Conservation (phyloP, 64 coral and sea anemone species). For the Stichodactyla mertensii region DNA sequence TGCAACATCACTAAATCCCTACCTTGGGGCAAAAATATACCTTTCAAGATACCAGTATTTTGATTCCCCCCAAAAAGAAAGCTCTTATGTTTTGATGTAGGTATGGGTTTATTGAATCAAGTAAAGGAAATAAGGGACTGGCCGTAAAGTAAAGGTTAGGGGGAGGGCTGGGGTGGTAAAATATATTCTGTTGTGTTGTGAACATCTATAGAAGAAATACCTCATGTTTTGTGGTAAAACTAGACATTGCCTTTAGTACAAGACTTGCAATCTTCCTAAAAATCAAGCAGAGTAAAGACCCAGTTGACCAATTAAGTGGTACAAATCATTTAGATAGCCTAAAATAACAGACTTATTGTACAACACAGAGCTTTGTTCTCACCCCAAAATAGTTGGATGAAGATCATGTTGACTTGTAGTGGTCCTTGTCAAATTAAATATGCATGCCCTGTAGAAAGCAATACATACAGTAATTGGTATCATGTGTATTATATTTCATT, state of each 20-base stretch:
- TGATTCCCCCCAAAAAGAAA: no score
- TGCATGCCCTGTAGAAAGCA: conserved; percentile 51
- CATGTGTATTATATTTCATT: background rate
- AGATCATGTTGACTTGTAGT: conserved; percentile 8
- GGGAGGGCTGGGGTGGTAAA: no score
- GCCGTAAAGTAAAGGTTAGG: no score
- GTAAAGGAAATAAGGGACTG: no score
- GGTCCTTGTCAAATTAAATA: conserved; percentile 62
- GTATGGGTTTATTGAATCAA: no score
- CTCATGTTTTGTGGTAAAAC: conserved; percentile 55
- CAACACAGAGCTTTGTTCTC: background rate
- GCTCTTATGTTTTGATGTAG: no score
- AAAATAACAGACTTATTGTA: background rate
- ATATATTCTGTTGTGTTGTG: no score
- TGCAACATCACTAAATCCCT: no score
- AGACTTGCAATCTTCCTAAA: conserved; percentile 73
- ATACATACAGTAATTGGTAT: background rate
- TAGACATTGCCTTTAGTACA: conserved; percentile 52
- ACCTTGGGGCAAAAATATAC: no score
- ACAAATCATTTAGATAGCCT: no score
- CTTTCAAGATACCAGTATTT: no score
- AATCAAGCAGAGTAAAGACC: background rate
- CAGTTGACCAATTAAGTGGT: no score
- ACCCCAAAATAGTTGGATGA: conserved; percentile 60
- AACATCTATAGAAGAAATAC: conserved; percentile 22